Conservation (phyloP, 2,797 vertebrate genomes). For the Rhinogobio ventralis region DNA sequence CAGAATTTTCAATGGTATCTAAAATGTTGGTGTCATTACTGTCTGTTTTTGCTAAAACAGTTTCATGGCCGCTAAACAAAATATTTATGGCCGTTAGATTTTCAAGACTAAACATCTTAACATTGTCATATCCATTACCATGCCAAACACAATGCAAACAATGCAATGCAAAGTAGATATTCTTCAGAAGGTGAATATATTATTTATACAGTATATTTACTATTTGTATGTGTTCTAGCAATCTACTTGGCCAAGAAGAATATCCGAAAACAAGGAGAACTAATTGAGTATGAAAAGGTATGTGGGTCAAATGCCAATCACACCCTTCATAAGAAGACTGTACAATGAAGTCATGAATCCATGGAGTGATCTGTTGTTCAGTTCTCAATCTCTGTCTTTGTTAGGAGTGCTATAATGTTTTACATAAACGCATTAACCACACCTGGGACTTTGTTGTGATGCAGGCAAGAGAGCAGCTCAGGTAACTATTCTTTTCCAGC, state of each 20-base stretch:
- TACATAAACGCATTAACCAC: slow-evolving; percentile 92
- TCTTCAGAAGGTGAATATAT: not conserved
- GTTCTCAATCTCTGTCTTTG: not conserved
- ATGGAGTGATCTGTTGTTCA: not conserved
- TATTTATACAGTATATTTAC: not conserved
- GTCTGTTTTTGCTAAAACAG: no score
- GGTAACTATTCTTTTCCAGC: slow-evolving; percentile 72
- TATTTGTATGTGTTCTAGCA: slow-evolving; percentile 72
- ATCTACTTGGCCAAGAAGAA: slow-evolving; percentile 96
- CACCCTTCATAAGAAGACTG: not conserved
- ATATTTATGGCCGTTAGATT: no score
- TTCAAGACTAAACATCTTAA: not conserved
- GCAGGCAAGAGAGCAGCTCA: slow-evolving; percentile 94
- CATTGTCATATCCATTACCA: not conserved
- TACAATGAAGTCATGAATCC: not conserved
- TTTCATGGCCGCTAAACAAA: no score
- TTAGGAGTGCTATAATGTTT: slow-evolving; percentile 87
- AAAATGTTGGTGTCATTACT: no score
- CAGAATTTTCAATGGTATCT: no score
- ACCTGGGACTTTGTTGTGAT: slow-evolving; percentile 96
- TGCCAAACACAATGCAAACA: not conserved
- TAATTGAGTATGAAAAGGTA: slow-evolving; percentile 92
- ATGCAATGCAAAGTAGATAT: not conserved
- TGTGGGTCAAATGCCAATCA: not conserved
- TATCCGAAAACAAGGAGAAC: slow-evolving; percentile 89